These are phyloP conservation scores for Ophion slaviceki DNA, from an alignment of 2,888 invertebrate species.

Conservation along the genomic window DNA sequence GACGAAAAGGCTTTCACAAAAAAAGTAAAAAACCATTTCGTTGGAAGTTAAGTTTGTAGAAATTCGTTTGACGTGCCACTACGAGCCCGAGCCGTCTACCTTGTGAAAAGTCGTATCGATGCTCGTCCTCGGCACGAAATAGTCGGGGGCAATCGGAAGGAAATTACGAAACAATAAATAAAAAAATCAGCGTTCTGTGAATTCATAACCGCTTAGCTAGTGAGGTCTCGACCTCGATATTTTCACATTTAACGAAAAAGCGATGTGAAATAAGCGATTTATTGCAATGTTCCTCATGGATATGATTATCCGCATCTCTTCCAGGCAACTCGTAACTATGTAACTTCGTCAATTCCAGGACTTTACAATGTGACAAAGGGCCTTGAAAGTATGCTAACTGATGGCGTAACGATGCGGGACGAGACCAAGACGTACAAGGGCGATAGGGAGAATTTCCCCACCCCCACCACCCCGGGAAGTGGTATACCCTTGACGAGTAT, in stretches of 20 bases:
- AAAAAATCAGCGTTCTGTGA: background rate
- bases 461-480: background rate
- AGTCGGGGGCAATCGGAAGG: background rate
- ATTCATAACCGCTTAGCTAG: background rate
- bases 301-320: conserved; percentile 30
- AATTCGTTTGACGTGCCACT: background rate
- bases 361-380: conserved; percentile 25
- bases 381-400: conserved; percentile 38
- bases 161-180: background rate
- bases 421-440: background rate
- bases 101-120: conserved; percentile 1
- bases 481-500: conserved; percentile 1
- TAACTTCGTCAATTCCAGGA: conserved; percentile 41
- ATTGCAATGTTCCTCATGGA: background rate
- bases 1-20: background rate
- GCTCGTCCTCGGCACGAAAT: background rate
- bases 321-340: conserved; percentile 18
- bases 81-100: background rate
- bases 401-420: conserved; percentile 1
- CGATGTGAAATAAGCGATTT: conserved; percentile 6
- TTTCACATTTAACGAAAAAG: conserved; percentile 8
- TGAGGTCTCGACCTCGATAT: background rate
- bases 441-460: background rate
- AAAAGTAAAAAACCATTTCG: background rate
- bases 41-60: background rate